These are phyloP conservation scores for Myiotriccus ornatus DNA, from an alignment of 2,797 vertebrate species.

Conservation along the genomic window DNA sequence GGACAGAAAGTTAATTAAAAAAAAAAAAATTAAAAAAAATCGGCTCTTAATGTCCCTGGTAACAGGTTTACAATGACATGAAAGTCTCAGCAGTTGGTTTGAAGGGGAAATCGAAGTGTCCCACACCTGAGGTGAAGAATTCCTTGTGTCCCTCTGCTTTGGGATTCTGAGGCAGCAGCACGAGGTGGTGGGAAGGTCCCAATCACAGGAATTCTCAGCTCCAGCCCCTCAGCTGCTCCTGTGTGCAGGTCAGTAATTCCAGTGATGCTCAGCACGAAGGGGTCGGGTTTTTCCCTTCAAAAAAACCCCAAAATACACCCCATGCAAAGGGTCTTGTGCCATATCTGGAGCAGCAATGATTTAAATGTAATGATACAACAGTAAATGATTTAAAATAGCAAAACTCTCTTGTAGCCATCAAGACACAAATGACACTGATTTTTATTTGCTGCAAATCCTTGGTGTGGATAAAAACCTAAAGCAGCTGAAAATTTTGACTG, in stretches of 20 bases:
- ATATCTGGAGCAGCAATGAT: background rate
- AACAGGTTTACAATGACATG: background rate
- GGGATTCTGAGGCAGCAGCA: background rate
- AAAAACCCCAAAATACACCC: background rate
- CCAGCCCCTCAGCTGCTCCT: background rate
- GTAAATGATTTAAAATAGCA: background rate
- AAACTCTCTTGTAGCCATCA: background rate
- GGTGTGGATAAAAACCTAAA: background rate
- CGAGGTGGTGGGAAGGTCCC: background rate
- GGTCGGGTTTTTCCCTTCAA: background rate
- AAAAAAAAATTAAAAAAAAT: background rate
- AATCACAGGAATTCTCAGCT: rapidly evolving
- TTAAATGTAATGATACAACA: background rate
- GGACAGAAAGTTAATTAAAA: slow-evolving; percentile 66
- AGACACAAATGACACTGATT: background rate
- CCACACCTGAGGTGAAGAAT: background rate
- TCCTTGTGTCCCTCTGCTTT: background rate
- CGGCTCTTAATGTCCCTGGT: background rate
- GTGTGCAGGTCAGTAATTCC: background rate
- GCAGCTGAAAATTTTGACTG: background rate
- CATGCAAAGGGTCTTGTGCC: background rate
- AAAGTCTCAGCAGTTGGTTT: background rate
- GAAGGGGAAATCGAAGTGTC: background rate
- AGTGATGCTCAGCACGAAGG: background rate
- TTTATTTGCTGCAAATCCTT: background rate